Base-by-base conservation (phyloP, 2,888 invertebrate genomes). In the Tridacna crocea region DNA sequence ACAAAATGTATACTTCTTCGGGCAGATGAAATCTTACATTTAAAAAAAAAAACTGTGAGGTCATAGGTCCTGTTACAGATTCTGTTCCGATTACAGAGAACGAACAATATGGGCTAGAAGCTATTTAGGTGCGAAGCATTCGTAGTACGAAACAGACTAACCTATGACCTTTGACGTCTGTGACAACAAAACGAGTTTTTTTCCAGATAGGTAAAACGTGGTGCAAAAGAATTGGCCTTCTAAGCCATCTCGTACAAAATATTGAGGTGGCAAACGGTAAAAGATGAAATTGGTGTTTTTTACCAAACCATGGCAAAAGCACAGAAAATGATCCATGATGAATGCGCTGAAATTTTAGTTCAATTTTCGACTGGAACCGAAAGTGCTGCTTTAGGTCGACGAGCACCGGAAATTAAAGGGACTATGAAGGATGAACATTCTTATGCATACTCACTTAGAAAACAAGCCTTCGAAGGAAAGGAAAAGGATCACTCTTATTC, bases 401-500 rank as follows among this genome's bases (percentile, higher is more conserved):
- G 17, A 48, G 70, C n/a, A 46, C 47, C 27, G 68, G 80, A 63
- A 51, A 65, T 82, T 17, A 72, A 79, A 26, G 65, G 47, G 11
- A 76, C 78, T n/a, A 75, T 83, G 55, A 72, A 74, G 13, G 66
- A 79, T 47, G 85, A 85, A 65, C 85, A 85, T 55, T 85, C 82
- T 0, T 85, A 85, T 77, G 85, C 85, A 46, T 82, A 72, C 63
- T 75, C 70, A 58, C 74, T 80, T 27, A 75, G 76, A 26, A 78
- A 77, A 36, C 47, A 22, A 19, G 75, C 77, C 0, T 65, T 80
- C 24, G 76, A 82, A 15, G 68, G 77, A 0, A 83, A 70, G 51
- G 79, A 80, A 51, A 85, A 82, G 61, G 85, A 85, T 68, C 85
- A 85, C 26, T 75, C 80, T 63, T 85, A 85, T 55, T 76, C 76